Conservation (phyloP, 2,888 invertebrate genomes). For the Epinotia brunnichana region DNA sequence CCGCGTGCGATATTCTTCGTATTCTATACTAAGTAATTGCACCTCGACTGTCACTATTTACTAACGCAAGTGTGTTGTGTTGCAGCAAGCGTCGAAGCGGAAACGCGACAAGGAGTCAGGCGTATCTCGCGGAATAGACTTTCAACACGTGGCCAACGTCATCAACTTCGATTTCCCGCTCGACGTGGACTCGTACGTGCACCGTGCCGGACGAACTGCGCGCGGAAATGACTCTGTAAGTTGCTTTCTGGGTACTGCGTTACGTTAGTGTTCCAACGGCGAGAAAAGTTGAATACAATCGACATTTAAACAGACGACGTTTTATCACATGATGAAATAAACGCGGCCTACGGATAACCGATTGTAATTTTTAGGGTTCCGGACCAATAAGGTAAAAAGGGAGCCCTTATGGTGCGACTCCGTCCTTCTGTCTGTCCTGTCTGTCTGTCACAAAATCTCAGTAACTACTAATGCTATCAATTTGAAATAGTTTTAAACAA, state of each 20-base stretch:
- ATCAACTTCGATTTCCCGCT: slow-evolving; percentile 99
- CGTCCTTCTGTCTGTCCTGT: no score
- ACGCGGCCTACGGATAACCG: no score
- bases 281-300: neutral
- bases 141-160: slow-evolving; percentile 98
- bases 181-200: slow-evolving; percentile 95
- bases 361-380: no score
- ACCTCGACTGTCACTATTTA: neutral
- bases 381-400: no score
- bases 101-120: slow-evolving; percentile 96
- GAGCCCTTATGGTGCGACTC: no score
- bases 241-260: neutral
- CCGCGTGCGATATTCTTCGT: no score
- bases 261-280: neutral
- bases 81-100: slow-evolving; percentile 79
- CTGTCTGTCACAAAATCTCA: no score
- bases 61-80: neutral
- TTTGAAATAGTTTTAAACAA: no score
- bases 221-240: slow-evolving; percentile 91
- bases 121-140: slow-evolving; percentile 98
- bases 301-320: no score
- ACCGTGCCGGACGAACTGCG: slow-evolving; percentile 96
- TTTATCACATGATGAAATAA: no score
- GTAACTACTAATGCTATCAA: no score
- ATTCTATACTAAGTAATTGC: no score